These are phyloP conservation scores for Buteo buteo DNA, from an alignment of 2,113 vertebrate species.

Conservation along the genomic window DNA sequence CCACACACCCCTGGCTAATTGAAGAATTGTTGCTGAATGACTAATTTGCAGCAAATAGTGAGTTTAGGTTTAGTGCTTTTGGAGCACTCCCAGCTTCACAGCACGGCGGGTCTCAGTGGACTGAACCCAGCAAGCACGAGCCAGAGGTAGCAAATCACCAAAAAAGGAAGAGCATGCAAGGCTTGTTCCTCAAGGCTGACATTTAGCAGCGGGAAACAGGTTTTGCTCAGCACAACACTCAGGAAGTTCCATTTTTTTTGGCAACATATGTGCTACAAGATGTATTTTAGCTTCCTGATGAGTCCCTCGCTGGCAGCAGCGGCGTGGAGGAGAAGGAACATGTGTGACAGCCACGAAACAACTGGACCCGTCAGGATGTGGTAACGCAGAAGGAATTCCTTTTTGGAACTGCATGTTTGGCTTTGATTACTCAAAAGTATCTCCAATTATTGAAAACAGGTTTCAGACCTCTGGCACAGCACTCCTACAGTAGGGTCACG, in stretches of 20 bases:
- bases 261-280: not conserved
- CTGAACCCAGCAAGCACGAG: fast-evolving
- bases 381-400: not conserved
- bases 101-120: not conserved
- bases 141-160: not conserved
- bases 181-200: not conserved
- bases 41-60: not conserved
- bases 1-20: not conserved
- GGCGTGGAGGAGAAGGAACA: not conserved
- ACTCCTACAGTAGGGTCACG: not conserved
- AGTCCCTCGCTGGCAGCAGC: not conserved
- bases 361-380: not conserved
- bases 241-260: not conserved
- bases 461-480: not conserved
- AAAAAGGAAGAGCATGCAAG: not conserved
- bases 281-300: not conserved
- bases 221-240: not conserved
- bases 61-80: not conserved
- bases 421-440: not conserved
- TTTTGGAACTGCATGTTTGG: not conserved
- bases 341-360: not conserved
- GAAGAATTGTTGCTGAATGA: not conserved
- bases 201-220: not conserved
- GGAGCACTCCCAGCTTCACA: not conserved
- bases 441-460: not conserved